phyloP scores from a whole-genome alignment of 2,888 invertebrate genomes.

The Branchellion lobata region DNA sequence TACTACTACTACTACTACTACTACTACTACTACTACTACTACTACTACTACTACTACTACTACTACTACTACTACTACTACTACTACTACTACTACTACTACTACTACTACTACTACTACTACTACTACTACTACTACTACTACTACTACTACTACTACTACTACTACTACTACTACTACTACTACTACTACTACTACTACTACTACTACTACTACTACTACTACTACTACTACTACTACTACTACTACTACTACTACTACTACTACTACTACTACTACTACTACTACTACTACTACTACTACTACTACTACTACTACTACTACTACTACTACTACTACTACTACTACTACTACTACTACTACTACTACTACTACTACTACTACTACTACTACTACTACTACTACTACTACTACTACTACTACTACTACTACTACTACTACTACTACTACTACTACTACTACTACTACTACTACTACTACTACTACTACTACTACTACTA shows the following conservation, averaged over 20 bases:
- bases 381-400: too few species aligned
- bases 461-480: conserved; percentile 3
- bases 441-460: conserved; percentile 1
- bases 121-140: conserved; percentile 29
- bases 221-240: conserved; percentile 56
- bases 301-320: conserved; percentile 11
- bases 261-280: conserved; percentile 25
- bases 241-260: conserved; percentile 21
- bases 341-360: conserved; percentile 25
- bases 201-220: conserved; percentile 20
- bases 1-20: too few species aligned
- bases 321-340: conserved; percentile 25
- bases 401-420: conserved; percentile 12
- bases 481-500: neutral
- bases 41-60: conserved; percentile 12
- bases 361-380: neutral
- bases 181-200: conserved; percentile 27
- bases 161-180: conserved; percentile 15
- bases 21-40: too few species aligned
- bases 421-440: conserved; percentile 3
- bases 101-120: conserved; percentile 23
- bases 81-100: conserved; percentile 9
- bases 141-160: conserved; percentile 23
- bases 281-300: conserved; percentile 29
- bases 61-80: conserved; percentile 16